Base-by-base conservation (phyloP, 2,797 vertebrate genomes). In the Todus mexicanus region DNA sequence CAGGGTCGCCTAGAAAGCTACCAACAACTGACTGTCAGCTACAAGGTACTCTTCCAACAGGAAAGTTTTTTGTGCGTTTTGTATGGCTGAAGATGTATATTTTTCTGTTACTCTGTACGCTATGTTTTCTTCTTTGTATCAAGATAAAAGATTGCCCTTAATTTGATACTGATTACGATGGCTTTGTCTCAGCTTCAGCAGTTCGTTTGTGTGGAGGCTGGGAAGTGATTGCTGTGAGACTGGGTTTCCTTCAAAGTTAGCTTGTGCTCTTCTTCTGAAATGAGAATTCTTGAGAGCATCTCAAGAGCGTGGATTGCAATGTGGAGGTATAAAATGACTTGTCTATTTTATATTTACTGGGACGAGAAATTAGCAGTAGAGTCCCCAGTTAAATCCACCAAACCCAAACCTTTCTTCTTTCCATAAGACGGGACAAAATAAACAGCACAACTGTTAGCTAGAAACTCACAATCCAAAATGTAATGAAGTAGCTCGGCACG, bases 61-160 rank as follows among this genome's bases (percentile, higher is more conserved):
- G 94, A 95, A 96, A 96, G 94, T 89, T 97, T 97, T n/a, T 94
- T 75, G 90, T 94, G 94, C 17, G 1, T 96, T 97, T 96, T 93
- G 84, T 95, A 95, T 94, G 91, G 96, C 96, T 96, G 93, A 92
- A 95, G 93, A 97, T 96, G 75, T 97, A 79, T 96, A 95, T 97
- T 97, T 97, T 97, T 97, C 94, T 90, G 95, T 97, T 97, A 61
- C 90, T 94, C 89, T 97, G 90, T 96, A 97, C 56, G 69, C 87
- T 96, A 29, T 91, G 82, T 96, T 92, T 85, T 95, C 82, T 90
- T 90, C 72, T 94, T 96, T 93, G 89, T 95, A 93, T 95, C 93
- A 94, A 95, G 96, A 96, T 95, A 96, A 97, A 97, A 97, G 73
- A 96, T 92, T 96, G 96, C 94, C 97, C 95, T 96, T 95, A 83